Percentiles rank a stretch among this genome's conserved stretches.
Evolutionary conservation across 2,797 vertebrate species (phyloP).

Genomic region (Hylomyscus alleni): DNA sequence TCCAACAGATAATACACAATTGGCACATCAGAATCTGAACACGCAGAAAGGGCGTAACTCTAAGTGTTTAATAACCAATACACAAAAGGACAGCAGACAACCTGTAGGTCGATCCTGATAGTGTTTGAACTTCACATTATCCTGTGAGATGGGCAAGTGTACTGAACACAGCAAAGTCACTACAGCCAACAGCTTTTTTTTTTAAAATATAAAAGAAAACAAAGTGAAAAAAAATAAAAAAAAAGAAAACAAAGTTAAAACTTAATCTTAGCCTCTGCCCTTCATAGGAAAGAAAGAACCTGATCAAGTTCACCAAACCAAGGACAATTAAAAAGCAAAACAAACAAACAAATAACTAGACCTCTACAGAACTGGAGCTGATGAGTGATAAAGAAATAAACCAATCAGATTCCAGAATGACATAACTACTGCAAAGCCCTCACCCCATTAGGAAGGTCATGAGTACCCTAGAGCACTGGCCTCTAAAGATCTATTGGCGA

Average conservation of each 20-base stretch:
- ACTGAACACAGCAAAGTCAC: too few relatives aligned
- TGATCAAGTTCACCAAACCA: not conserved
- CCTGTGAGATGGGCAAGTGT: not conserved
- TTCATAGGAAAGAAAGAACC: not conserved
- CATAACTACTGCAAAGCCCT: not conserved
- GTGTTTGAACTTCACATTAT: not conserved
- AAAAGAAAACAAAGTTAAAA: not conserved
- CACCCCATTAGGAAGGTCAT: not conserved
- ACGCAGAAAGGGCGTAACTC: not conserved
- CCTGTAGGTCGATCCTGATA: not conserved
- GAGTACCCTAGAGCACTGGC: not conserved
- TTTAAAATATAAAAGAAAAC: not conserved
- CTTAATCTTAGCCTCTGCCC: not conserved
- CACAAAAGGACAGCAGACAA: not conserved
- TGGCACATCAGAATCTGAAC: not conserved
- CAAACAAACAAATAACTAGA: not conserved
- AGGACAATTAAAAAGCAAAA: not conserved
- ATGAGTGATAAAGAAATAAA: not conserved
- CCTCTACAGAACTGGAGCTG: not conserved
- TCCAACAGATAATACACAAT: not conserved
- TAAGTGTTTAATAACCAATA: slow-evolving; percentile 5
- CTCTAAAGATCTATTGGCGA: not conserved
- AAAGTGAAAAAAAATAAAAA: too few relatives aligned
- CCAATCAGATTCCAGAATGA: not conserved
- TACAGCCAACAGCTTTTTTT: not conserved